Percentiles rank a stretch among this genome's conserved stretches.
Evolutionary conservation across 2,113 vertebrate species (phyloP).

Genomic region (Cheirogaleus medius): DNA sequence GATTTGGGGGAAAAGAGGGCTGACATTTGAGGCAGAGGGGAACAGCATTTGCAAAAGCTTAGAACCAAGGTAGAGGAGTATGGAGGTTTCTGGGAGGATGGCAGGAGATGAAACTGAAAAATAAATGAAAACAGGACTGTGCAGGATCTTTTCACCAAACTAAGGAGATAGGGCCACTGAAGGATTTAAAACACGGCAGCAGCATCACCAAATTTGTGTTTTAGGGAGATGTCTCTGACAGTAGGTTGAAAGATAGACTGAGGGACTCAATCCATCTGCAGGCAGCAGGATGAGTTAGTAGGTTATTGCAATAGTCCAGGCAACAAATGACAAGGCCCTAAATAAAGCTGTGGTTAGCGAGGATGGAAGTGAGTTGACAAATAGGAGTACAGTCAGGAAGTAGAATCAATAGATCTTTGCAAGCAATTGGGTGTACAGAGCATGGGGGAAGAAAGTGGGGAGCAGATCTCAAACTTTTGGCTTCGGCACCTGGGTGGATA

Average conservation of each 20-base stretch:
- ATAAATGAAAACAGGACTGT: neutral
- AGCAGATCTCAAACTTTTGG: neutral
- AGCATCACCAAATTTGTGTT: slow-evolving; percentile 61
- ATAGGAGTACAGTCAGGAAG: neutral
- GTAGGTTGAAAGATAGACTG: slow-evolving; percentile 54
- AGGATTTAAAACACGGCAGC: slow-evolving; percentile 34
- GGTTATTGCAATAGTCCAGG: slow-evolving; percentile 56
- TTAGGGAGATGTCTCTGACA: slow-evolving; percentile 45
- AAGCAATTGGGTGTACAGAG: neutral
- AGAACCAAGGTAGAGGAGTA: neutral
- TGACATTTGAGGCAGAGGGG: neutral
- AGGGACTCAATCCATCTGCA: slow-evolving; percentile 54
- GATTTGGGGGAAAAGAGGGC: neutral
- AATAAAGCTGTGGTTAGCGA: slow-evolving; percentile 51
- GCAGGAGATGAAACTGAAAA: neutral
- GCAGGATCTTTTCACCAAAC: neutral
- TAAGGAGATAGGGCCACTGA: neutral
- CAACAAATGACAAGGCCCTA: slow-evolving; percentile 65
- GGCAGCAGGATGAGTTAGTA: slow-evolving; percentile 68
- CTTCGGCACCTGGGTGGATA: neutral
- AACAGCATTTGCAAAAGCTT: neutral
- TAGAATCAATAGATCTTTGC: slow-evolving; percentile 24
- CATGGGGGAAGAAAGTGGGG: neutral
- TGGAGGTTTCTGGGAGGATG: neutral
- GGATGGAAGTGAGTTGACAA: slow-evolving; percentile 35